Percentiles rank a stretch among this genome's conserved stretches.
Conservation (phyloP, 2,113 vertebrate genomes). For the Platichthys stellatus region DNA sequence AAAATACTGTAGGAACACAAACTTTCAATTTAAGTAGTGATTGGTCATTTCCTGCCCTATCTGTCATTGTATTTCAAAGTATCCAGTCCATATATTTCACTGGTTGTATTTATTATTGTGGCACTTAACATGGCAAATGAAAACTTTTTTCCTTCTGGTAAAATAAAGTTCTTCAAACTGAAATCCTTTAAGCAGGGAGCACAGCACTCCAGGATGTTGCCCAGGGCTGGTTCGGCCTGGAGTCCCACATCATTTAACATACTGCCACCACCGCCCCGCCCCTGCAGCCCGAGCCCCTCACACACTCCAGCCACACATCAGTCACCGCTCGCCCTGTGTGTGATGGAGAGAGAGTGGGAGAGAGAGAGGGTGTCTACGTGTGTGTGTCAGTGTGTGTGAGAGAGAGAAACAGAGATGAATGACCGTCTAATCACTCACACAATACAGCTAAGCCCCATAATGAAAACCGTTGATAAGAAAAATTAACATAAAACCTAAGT, state of each 20-base stretch:
- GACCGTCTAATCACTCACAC: constrained; percentile 72
- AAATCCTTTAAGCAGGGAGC: constrained; percentile 30
- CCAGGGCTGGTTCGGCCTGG: constrained; percentile 36
- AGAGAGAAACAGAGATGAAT: constrained; percentile 64
- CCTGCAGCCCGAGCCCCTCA: constrained; percentile 50
- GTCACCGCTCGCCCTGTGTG: constrained; percentile 52
- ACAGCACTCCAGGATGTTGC: constrained; percentile 25
- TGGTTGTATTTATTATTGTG: not conserved
- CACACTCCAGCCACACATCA: constrained; percentile 61
- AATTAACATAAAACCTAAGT: constrained; percentile 77
- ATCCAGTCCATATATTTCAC: constrained; percentile 1
- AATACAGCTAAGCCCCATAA: constrained; percentile 69
- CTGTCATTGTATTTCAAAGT: not conserved
- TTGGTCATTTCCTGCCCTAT: not conserved
- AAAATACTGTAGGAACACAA: not conserved
- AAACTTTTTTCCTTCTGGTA: not conserved
- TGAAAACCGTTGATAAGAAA: constrained; percentile 72
- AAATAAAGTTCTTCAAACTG: constrained; percentile 3
- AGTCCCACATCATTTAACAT: constrained; percentile 70
- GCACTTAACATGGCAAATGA: not conserved
- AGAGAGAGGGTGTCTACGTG: not conserved
- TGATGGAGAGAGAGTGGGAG: not conserved
- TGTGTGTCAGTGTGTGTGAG: constrained; percentile 13
- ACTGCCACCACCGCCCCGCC: constrained; percentile 63
- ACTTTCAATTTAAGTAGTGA: too few relatives aligned